Base-by-base conservation (phyloP, 1,140 invertebrate genomes). In the Tetragonula clypearis region DNA sequence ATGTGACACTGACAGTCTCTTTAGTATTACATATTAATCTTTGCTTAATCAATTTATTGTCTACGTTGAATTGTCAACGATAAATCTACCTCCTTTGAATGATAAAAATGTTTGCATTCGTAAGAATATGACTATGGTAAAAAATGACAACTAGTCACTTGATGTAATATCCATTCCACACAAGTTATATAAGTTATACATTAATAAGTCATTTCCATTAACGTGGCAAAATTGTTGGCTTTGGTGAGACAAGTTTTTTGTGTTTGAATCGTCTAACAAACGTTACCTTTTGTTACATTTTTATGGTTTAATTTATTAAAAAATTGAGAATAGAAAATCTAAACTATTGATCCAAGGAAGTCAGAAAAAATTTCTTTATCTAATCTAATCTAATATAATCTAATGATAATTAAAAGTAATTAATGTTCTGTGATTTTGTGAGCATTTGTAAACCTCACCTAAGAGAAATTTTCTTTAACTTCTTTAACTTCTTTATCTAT, bases 141-240 rank as follows among this genome's bases (percentile, higher is more conserved):
- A 87, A 87, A 87, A 78, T 87, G 82, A 88, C 69, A 91, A 85
- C 78, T 90, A 91, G 77, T 86, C 86, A 72, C 84, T 92, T 81
- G 73, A 77, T 72, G 79, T 77, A 73, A 88, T 78, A 84, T 91
- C 88, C 88, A 92, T 91, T 91, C 86, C 74, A 35, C 80, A 90
- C 86, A 86, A 90, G 71, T 90, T 85, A 88, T 80, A 80, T 65
- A 87, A 90, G 65, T 90, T 85, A 88, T 84, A 90, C 68, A 84
- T 76, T 77, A 85, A 85, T 41, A 75, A 35, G 82, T 86, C 41
- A 79, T 82, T 77, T 86, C 77, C 90, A 86, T 90, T 79, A 87
- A 73, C 79, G 80, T 81, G 71, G 69, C 74, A 74, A 84, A 85
- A 84, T 35, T 14, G 19, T 87, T 85, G 80, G 82, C 55, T 86